phyloP scores from a whole-genome alignment of 1,140 invertebrate genomes.

The Thaumetopoea pityocampa region DNA sequence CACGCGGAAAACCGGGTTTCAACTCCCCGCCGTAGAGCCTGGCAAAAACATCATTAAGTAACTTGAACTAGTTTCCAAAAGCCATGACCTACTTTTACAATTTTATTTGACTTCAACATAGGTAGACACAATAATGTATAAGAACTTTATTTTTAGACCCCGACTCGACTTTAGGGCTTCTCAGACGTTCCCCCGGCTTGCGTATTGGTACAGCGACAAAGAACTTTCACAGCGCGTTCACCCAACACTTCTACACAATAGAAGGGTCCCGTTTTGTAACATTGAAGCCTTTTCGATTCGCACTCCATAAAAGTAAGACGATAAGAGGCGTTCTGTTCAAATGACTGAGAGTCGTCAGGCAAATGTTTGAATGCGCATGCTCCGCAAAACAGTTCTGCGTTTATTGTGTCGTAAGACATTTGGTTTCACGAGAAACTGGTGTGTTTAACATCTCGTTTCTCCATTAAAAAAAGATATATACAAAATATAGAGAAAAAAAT shows the following conservation, averaged over 20 bases:
- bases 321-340: slow-evolving; percentile 57
- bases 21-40: no score
- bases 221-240: slow-evolving; percentile 43
- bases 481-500: no score
- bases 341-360: slow-evolving; percentile 50
- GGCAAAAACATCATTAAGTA: no score
- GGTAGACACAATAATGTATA: no score
- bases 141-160: slow-evolving; percentile 18
- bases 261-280: slow-evolving; percentile 52
- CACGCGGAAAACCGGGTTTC: no score
- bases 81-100: no score
- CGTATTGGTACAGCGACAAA: slow-evolving; percentile 40
- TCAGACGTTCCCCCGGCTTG: slow-evolving; percentile 19
- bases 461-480: slow-evolving; percentile 45
- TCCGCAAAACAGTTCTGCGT: slow-evolving; percentile 27
- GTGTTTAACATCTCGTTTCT: slow-evolving; percentile 44
- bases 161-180: not conserved
- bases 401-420: slow-evolving; percentile 48
- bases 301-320: slow-evolving; percentile 58
- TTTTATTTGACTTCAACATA: no score
- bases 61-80: no score
- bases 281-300: slow-evolving; percentile 55
- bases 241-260: slow-evolving; percentile 46
- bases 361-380: slow-evolving; percentile 34
- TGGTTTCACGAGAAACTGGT: slow-evolving; percentile 30